A percentile compares a stretch with the other conserved stretches of the same genome.
Conservation (phyloP, 2,113 vertebrate species). For the Pygoscelis antarcticus region DNA sequence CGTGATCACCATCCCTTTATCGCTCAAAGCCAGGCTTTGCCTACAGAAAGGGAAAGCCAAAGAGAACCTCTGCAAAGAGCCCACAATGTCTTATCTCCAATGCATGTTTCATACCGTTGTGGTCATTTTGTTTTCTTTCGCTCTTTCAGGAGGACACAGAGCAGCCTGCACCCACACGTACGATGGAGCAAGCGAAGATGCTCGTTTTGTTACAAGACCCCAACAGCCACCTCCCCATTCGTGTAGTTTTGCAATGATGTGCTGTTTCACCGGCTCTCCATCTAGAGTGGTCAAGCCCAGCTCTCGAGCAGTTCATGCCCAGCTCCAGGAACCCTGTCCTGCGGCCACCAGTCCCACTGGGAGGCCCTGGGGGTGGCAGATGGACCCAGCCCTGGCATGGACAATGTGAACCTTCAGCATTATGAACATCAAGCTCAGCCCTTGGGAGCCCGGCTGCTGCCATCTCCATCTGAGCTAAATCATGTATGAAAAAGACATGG, state of each 20-base stretch:
- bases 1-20: neutral
- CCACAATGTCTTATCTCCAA: neutral
- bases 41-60: neutral
- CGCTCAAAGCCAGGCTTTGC: neutral
- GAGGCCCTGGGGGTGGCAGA: neutral
- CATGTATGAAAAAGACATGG: neutral
- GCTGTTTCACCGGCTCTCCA: neutral
- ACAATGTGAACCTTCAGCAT: neutral
- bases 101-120: accelerated
- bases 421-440: neutral
- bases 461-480: neutral
- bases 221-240: neutral
- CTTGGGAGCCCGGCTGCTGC: neutral
- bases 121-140: neutral
- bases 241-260: neutral
- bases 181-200: neutral
- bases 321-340: neutral
- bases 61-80: neutral
- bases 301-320: neutral
- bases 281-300: neutral
- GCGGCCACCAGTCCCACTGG: neutral
- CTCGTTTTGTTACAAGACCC: neutral
- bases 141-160: neutral
- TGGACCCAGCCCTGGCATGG: neutral
- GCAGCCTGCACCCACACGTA: neutral